Conservation (phyloP, 2,888 invertebrate genomes). For the Ochropleura plecta region DNA sequence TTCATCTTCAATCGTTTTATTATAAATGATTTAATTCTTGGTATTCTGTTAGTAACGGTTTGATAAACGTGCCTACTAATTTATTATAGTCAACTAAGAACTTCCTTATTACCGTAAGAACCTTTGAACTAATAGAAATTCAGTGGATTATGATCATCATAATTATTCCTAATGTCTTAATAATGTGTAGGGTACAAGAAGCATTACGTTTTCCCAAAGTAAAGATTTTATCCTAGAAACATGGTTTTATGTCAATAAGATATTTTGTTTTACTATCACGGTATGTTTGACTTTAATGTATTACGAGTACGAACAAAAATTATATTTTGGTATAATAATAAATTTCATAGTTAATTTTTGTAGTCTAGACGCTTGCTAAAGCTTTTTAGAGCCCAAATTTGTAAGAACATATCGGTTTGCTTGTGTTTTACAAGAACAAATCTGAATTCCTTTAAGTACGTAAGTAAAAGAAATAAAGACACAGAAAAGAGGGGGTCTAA, state of each 20-base stretch:
- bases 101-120: constrained; percentile 11
- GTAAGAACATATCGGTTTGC: neutral
- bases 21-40: constrained; percentile 19
- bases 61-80: constrained; percentile 8
- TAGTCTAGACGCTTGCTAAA: constrained; percentile 1
- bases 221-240: neutral
- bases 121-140: neutral
- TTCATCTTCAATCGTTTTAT: constrained; percentile 37
- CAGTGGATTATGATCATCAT: neutral
- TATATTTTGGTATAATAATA: neutral
- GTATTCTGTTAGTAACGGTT: constrained; percentile 9
- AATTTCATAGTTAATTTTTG: neutral
- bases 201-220: neutral
- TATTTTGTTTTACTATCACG: neutral
- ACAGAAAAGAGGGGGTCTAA: neutral
- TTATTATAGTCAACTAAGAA: neutral
- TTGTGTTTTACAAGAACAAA: constrained; percentile 10
- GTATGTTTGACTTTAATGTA: neutral
- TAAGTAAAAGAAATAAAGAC: neutral
- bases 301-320: neutral
- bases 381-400: neutral
- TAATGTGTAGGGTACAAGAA: neutral
- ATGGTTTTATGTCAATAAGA: neutral
- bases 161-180: neutral
- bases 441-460: constrained; percentile 8